phyloP scores from a whole-genome alignment of 2,888 invertebrate genomes.

The Apamea sordens region DNA sequence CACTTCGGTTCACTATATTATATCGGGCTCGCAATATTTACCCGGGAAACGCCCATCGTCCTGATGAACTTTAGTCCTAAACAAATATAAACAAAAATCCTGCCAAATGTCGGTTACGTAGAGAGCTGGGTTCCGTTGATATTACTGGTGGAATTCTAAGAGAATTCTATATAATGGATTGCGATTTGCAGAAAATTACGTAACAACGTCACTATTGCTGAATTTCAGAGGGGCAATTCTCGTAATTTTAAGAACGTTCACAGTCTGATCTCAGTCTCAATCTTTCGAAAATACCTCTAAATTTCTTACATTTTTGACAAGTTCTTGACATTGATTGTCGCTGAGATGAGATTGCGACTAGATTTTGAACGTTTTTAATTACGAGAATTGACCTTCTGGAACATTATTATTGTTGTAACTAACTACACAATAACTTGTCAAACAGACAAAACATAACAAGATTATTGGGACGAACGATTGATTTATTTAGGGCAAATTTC shows the following conservation, averaged over 20 bases:
- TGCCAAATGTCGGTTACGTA: conserved; percentile 13
- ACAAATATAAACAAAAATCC: conserved; percentile 78
- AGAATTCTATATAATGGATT: neutral
- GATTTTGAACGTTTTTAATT: too few relatives aligned
- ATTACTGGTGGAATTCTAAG: neutral
- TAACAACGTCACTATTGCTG: neutral
- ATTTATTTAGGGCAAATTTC: neutral
- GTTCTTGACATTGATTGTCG: too few relatives aligned
- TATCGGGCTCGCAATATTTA: conserved; percentile 63
- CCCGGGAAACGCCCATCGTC: conserved; percentile 61
- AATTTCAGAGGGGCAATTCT: neutral
- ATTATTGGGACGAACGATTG: neutral
- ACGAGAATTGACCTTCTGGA: too few relatives aligned
- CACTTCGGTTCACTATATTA: conserved; percentile 53
- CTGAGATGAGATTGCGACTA: too few relatives aligned
- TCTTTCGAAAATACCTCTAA: too few relatives aligned
- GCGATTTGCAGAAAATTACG: neutral
- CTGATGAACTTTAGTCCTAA: conserved; percentile 82
- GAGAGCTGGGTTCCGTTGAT: conserved; percentile 38
- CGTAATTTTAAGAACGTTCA: too few relatives aligned
- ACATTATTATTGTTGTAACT: too few relatives aligned
- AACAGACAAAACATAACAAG: too few relatives aligned
- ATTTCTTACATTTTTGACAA: too few relatives aligned
- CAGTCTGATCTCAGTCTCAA: too few relatives aligned
- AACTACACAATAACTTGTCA: too few relatives aligned